Base-by-base conservation (phyloP, 2,113 vertebrate species). In the Oryzias woworae region DNA sequence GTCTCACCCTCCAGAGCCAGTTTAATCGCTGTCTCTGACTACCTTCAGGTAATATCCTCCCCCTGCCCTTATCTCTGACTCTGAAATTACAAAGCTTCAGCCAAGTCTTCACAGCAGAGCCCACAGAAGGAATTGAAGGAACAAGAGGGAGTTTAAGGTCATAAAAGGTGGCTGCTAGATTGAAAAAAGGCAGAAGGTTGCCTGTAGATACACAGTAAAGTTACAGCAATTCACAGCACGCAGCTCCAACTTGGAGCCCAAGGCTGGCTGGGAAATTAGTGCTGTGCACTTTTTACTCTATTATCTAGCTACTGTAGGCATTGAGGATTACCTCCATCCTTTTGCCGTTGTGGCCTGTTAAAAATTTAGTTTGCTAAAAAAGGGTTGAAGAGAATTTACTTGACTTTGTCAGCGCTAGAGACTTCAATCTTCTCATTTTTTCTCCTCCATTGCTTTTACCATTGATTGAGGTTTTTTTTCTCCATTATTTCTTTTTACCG, bases 21-120 rank as follows among this genome's bases (percentile, higher is more conserved):
- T 82, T 89, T 82, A 87, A 81, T 87, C 80, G 81, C 58, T 77
- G 75, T 83, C 82, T 76, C 58, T 77, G 75, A 80, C 82, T 76
- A 57, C 78, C 65, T 76, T 82, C 68, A 66, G 75, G 80, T 86
- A 80, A 85, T 84, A 81, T 83, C 84, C 82, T 71, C 69, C 13
- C 23, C 67, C 69, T 76, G 72, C 56, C 58, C 77, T 85, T 87
- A 87, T 87, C 85, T 69, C 74, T 43, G 59, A 62, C 74, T 84
- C 72, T 66, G 36, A 84, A 82, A 84, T 83, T 80, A 85, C 75
- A 45, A 58, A 71, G 78, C 62, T 62, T 60, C 61, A 59, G 69
- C 46, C 31, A 53, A 18, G 76, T 71, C 56, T 69, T 67, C 78
- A 57, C 49, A 64, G 70, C 78, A 46, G 59, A 71, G 53, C 47